Evolutionary conservation across 2,113 vertebrate genomes (phyloP).

Genomic region (Pelodiscus sinensis): DNA sequence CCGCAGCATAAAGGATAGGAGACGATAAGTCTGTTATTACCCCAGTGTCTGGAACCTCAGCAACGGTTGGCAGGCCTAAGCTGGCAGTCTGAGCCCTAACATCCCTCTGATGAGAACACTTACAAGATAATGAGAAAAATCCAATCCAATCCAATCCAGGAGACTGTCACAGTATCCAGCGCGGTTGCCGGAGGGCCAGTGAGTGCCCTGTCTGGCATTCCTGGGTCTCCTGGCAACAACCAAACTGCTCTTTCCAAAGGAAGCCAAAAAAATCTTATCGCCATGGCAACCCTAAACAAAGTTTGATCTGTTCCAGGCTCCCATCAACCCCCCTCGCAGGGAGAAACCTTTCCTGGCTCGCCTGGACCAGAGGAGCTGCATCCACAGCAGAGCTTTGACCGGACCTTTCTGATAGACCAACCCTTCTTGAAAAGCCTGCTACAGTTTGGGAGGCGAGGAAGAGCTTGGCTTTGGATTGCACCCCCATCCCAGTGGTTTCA

Average conservation of each 20-base stretch:
- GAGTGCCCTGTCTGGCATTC: conserved; percentile 7
- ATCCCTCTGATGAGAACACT: background rate
- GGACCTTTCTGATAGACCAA: background rate
- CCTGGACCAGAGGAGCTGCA: background rate
- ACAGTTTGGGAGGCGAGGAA: background rate
- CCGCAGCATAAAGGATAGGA: background rate
- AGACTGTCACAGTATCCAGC: accelerated
- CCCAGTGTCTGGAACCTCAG: too few relatives aligned
- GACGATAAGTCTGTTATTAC: background rate
- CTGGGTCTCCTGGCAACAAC: conserved; percentile 3
- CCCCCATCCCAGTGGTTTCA: accelerated
- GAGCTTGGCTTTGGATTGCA: background rate
- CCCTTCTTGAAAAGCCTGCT: too few relatives aligned
- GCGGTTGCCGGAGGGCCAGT: background rate
- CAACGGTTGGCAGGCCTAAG: background rate
- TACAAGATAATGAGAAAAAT: background rate
- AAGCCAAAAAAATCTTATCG: conserved; percentile 2
- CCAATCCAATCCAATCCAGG: background rate
- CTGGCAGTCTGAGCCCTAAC: background rate
- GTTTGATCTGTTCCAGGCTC: conserved; percentile 29
- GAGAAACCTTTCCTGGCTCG: background rate
- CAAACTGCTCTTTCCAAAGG: accelerated
- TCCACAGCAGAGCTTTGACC: background rate
- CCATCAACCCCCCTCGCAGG: background rate
- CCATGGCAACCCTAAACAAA: conserved; percentile 59